Base-by-base conservation (phyloP, 2,888 invertebrate genomes). In the Drosophila anceps region DNA sequence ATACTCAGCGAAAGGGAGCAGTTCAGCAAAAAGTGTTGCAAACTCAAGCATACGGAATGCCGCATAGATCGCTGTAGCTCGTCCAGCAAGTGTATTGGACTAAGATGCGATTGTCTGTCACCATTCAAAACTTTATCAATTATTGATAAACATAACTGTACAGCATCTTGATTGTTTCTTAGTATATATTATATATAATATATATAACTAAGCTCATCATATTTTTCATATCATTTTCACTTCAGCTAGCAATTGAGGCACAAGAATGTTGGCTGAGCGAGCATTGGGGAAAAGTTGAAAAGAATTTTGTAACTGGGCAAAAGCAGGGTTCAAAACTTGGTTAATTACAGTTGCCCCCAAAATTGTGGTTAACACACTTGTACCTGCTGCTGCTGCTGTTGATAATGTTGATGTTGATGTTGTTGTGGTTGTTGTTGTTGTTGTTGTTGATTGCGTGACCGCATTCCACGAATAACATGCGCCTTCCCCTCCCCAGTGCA, bases 381-480 rank as follows among this genome's bases (percentile, higher is more conserved):
- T 48, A 35, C 48, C 27, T 29, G 67, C 27, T 27, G 27, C 9
- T 46, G 48, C 10, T 31, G 46, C 10, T 29, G 39, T 27, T 66
- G 37, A 15, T 54, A 41, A 13, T 53, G 63, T 31, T 50, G 63
- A 18, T 64, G 50, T 27, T 70, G 48, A 46, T 59, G 51, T 27
- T 69, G 43, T 53, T 53, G 73, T n/a, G n/a, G 44, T 13, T 53
- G 63, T 31, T 50, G 63, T 20, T 64, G 50, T 27, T 70, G 48
- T 50, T 59, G 51, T 27, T 69, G 43, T 53, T 53, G 73, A 48
- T 65, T 60, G 69, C 31, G 44, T 75, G 80, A 50, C 82, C 80
- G 78, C 82, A 84, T 84, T 84, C 80, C 88, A 8, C 33, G 31
- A 61, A 73, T 72, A 37, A 62, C 73, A 57, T 20, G 60, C 67